These are phyloP conservation scores for Gnatocerus cornutus DNA, from an alignment of 2,888 invertebrate species.

Conservation along the genomic window DNA sequence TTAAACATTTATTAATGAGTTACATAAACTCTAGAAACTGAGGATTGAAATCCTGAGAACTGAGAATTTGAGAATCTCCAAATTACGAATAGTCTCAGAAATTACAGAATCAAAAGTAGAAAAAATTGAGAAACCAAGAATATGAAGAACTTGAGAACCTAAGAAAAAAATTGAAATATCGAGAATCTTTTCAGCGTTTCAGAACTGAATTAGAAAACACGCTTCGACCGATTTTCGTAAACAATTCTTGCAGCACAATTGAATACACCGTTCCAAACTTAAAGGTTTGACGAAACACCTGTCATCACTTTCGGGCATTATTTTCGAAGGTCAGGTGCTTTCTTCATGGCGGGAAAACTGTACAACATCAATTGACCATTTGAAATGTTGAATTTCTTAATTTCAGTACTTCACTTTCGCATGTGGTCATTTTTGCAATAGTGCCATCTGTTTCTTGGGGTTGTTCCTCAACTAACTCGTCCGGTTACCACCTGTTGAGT, in stretches of 20 bases:
- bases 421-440: not conserved
- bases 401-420: not conserved
- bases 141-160: no score
- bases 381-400: constrained; percentile 2
- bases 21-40: no score
- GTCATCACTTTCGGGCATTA: constrained; percentile 10
- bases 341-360: constrained; percentile 8
- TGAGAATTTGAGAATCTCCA: no score
- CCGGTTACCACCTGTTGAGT: constrained; percentile 4
- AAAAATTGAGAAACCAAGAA: no score
- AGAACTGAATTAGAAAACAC: no score
- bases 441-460: constrained; percentile 8
- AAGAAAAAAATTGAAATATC: no score
- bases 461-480: constrained; percentile 6
- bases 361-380: not conserved
- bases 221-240: not conserved
- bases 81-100: no score
- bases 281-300: constrained; percentile 22
- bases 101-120: no score
- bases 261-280: constrained; percentile 15
- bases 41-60: no score
- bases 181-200: no score
- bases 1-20: no score
- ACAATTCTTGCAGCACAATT: not conserved
- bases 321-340: constrained; percentile 18